These are phyloP conservation scores for Oncorhynchus clarkii DNA, from an alignment of 2,113 vertebrate species.

Conservation along the genomic window DNA sequence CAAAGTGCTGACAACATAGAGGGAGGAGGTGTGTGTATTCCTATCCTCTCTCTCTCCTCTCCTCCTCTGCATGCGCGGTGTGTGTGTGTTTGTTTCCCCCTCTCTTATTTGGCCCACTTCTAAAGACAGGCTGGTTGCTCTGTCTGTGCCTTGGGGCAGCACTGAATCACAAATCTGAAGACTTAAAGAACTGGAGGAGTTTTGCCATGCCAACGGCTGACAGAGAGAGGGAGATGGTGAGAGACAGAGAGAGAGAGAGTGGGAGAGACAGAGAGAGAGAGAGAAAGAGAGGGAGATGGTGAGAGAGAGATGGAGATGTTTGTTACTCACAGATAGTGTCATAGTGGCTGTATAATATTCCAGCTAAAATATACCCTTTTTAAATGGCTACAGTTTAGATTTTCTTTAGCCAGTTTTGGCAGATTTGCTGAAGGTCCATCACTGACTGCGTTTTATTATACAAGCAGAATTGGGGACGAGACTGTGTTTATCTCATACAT, in stretches of 20 bases:
- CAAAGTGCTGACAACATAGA: background rate
- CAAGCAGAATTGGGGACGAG: background rate
- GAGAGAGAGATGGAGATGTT: too few relatives aligned
- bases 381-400: too few relatives aligned
- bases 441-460: background rate
- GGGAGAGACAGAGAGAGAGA: background rate
- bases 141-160: conserved; percentile 28
- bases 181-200: conserved; percentile 22
- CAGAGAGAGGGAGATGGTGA: background rate
- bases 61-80: background rate
- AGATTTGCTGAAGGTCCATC: background rate
- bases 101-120: conserved; percentile 35
- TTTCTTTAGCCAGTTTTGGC: background rate
- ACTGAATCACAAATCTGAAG: conserved; percentile 31
- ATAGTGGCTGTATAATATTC: too few relatives aligned
- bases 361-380: too few relatives aligned
- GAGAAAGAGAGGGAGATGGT: background rate
- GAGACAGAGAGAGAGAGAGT: background rate
- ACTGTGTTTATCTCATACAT: background rate
- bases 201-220: conserved; percentile 21
- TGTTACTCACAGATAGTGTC: too few relatives aligned
- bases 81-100: background rate
- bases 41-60: background rate
- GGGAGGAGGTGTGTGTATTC: background rate
- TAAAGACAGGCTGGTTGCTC: conserved; percentile 15